Percentiles rank a stretch among this genome's conserved stretches.
Evolutionary conservation across 2,113 vertebrate genomes (phyloP).

Genomic region (Carettochelys insculpta): DNA sequence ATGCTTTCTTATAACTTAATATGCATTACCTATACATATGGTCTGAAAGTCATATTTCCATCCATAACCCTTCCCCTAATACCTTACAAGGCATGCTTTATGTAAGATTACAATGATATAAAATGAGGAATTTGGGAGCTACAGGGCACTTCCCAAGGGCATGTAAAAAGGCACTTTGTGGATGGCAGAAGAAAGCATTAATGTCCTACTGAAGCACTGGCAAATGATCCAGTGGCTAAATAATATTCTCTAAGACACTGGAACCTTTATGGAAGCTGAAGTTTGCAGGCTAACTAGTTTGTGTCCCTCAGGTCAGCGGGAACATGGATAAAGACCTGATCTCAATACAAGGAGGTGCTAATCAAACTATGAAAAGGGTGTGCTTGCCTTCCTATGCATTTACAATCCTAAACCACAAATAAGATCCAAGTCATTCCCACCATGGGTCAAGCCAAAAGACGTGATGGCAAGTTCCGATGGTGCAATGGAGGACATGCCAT

Average conservation of each 20-base stretch:
- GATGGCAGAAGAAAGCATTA: neutral
- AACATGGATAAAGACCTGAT: too few species aligned
- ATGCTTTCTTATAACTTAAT: too few species aligned
- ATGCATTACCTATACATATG: too few species aligned
- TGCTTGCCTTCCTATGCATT: neutral
- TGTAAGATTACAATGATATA: too few species aligned
- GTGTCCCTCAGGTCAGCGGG: accelerated
- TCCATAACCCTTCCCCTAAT: too few species aligned
- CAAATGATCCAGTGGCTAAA: neutral
- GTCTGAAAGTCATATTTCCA: too few species aligned
- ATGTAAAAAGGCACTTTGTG: conserved; percentile 13
- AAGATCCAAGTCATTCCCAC: neutral
- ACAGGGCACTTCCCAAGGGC: too few species aligned
- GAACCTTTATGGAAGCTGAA: neutral
- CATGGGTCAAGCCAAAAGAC: neutral
- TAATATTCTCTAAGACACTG: neutral
- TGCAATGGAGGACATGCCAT: neutral
- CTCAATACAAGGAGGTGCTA: too few species aligned
- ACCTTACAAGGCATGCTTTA: too few species aligned
- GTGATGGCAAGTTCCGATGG: neutral
- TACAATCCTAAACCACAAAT: neutral
- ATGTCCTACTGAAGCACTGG: neutral
- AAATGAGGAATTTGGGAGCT: too few species aligned
- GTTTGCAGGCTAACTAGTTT: neutral
- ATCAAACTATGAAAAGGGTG: neutral